Conservation (phyloP, 2,888 invertebrate species). For the Pseudococcus longispinus region DNA sequence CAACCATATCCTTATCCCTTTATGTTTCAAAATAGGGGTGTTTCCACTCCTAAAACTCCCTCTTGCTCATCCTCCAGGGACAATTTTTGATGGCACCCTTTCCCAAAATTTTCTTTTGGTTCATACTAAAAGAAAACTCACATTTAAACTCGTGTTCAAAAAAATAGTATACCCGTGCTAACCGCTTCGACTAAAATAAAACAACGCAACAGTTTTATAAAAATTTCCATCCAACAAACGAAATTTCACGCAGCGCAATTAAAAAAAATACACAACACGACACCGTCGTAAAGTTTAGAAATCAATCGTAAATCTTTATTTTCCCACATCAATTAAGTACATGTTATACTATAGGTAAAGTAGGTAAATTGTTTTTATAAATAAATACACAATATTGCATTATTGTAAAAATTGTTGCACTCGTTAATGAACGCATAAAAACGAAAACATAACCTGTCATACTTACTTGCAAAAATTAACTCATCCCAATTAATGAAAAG, state of each 20-base stretch:
- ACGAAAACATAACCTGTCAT: constrained; percentile 19
- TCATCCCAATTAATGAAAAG: constrained; percentile 39
- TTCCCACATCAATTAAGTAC: constrained; percentile 24
- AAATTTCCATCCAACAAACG: neutral
- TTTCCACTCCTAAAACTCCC: too few species aligned
- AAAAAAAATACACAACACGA: neutral
- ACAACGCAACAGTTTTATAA: neutral
- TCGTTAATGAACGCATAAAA: neutral
- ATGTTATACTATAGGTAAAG: neutral
- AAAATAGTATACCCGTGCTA: too few species aligned
- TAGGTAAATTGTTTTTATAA: neutral
- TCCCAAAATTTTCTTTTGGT: too few species aligned
- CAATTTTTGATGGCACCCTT: too few species aligned
- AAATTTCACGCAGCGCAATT: neutral
- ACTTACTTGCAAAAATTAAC: constrained; percentile 42
- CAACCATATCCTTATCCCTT: too few species aligned
- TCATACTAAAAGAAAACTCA: too few species aligned
- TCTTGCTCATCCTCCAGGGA: too few species aligned
- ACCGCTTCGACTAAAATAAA: too few species aligned
- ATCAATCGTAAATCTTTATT: neutral
- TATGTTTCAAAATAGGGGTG: too few species aligned
- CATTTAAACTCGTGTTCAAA: too few species aligned
- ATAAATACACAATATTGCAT: neutral
- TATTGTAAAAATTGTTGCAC: constrained; percentile 11
- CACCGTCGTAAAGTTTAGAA: neutral